Base-by-base conservation (phyloP, 1,140 invertebrate species). In the Orussus abietinus region DNA sequence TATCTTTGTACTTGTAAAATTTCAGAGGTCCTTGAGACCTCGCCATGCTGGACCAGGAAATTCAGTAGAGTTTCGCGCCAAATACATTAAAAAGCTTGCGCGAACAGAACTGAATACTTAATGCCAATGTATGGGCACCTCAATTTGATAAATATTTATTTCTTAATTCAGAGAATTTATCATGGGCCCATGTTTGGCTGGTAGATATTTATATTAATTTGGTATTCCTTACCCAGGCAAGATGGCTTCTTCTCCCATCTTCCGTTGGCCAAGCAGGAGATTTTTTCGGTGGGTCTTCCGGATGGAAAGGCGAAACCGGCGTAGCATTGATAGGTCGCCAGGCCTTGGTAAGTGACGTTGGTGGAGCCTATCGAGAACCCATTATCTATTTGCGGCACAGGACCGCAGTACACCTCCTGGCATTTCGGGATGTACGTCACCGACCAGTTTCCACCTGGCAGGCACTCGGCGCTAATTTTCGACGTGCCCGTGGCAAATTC, bases 361-460 rank as follows among this genome's bases (percentile, higher is more conserved):
- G 90, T 88, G 1, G 93, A 92, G 32, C 87, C 89, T 61, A 95
- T 93, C 1, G 93, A 96, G 64, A 96, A 96, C 31, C 94, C 94
- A 65, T 96, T 98, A 55, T 95, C 90, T 42, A 97, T 97, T 77
- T 96, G 93, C 40, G 94, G 94, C 15, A 97, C 93, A 20, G 93
- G 92, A 37, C 92, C 92, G 70, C 94, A 98, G 63, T 97, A 98
- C 11, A 96, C 89, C 77, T 95, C 92, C 83, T 97, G 94, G 73
- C 94, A 98, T 63, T 86, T 86, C 3, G 94, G 93, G 61, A 97
- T 93, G 61, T 92, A 92, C 21, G 82, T 85, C 14, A 89, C 80
- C 10, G 90, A 93, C 94, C 94, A 97, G 61, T 91, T 88, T 37
- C 94, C 94, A 55, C 92, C 89, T 51, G 84, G 85, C 52, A 86